Conservation (phyloP, 1,140 invertebrate genomes). For the Linepithema humile region DNA sequence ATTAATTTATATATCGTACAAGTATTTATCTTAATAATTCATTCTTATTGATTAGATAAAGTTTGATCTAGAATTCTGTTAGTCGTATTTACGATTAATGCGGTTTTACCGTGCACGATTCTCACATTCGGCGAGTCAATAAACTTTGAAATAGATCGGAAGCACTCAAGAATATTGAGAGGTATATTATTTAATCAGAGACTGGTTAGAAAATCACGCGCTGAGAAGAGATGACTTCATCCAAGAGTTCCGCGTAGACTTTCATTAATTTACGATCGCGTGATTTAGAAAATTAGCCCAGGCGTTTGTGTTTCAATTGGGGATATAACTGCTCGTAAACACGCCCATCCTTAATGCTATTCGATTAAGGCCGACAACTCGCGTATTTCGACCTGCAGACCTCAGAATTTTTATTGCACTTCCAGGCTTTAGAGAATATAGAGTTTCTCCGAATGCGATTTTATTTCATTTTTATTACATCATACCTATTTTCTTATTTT, state of each 20-base stretch:
- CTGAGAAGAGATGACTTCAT: constrained; percentile 60
- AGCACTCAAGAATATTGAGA: constrained; percentile 68
- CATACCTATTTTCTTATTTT: too few relatives aligned
- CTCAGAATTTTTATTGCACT: not conserved
- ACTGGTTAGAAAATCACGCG: constrained; percentile 60
- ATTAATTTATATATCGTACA: not conserved
- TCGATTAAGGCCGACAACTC: constrained; percentile 14
- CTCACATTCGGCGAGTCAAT: not conserved
- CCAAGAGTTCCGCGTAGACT: constrained; percentile 55
- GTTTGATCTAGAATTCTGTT: too few relatives aligned
- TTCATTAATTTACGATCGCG: constrained; percentile 58
- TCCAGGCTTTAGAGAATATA: not conserved
- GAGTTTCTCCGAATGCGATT: not conserved
- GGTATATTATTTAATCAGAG: constrained; percentile 61
- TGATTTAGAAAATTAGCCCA: constrained; percentile 53
- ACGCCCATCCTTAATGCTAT: constrained; percentile 20
- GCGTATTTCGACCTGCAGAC: not conserved
- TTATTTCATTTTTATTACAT: not conserved
- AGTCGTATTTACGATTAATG: too few relatives aligned
- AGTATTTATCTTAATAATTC: too few relatives aligned
- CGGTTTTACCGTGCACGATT: not conserved
- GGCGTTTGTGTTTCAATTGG: constrained; percentile 27
- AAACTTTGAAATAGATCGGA: not conserved
- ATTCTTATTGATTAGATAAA: too few relatives aligned
- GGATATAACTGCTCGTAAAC: constrained; percentile 35